Evolutionary conservation across 2,113 vertebrate genomes (phyloP).

Genomic region (Salvelinus alpinus): DNA sequence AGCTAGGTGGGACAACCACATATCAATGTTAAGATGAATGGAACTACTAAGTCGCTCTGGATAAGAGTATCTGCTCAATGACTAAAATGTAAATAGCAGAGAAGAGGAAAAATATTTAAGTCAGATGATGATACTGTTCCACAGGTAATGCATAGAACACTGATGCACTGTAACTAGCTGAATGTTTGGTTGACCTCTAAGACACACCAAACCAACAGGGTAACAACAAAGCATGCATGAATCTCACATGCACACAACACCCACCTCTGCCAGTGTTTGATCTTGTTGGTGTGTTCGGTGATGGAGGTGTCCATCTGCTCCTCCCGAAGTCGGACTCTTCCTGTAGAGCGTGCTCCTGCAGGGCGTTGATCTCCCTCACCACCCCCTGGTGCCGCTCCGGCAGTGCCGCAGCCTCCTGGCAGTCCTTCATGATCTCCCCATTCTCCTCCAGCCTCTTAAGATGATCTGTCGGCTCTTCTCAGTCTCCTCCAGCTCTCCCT

Average conservation of each 20-base stretch:
- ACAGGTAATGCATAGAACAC: background rate
- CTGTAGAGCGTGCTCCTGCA: conserved; percentile 85
- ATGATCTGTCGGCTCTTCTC: conserved; percentile 74
- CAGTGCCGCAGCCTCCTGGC: conserved; percentile 77
- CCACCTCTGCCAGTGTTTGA: conserved; percentile 94
- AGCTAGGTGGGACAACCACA: too few species aligned
- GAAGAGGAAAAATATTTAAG: background rate
- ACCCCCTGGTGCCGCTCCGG: conserved; percentile 80
- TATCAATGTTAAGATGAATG: too few species aligned
- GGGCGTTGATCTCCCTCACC: conserved; percentile 79
- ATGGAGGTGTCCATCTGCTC: conserved; percentile 86
- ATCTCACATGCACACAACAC: conserved; percentile 1
- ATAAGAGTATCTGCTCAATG: too few species aligned
- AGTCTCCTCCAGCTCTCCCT: conserved; percentile 81
- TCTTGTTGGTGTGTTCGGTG: conserved; percentile 83
- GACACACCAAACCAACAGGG: background rate
- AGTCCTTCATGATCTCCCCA: conserved; percentile 77
- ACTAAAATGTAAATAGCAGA: background rate
- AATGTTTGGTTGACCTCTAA: background rate
- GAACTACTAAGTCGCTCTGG: too few species aligned
- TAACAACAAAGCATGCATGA: background rate
- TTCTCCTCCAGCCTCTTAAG: conserved; percentile 85
- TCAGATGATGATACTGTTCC: background rate
- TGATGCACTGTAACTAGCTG: background rate
- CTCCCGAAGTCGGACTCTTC: conserved; percentile 86